A percentile compares a stretch with the other conserved stretches of the same genome.
These are phyloP conservation scores for Argopecten irradians DNA, from an alignment of 1,140 invertebrate species.

Conservation along the genomic window DNA sequence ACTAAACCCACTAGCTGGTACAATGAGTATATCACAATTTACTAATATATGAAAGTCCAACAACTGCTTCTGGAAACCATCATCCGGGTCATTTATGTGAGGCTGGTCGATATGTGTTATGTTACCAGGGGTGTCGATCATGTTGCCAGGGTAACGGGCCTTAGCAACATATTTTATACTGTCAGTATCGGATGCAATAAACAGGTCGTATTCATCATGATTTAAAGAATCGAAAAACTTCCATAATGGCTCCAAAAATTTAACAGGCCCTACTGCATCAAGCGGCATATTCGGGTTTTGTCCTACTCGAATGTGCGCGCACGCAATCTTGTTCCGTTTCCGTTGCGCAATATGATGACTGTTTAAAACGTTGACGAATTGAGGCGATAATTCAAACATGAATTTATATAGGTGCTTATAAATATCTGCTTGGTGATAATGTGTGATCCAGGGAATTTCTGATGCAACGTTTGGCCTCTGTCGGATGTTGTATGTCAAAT, in stretches of 20 bases:
- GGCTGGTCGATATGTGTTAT: conserved; percentile 32
- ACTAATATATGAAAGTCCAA: conserved; percentile 10
- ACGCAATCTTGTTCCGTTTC: neutral
- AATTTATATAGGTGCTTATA: neutral
- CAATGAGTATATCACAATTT: conserved; percentile 27
- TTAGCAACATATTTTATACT: neutral
- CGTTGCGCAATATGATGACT: neutral
- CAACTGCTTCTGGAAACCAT: conserved; percentile 23
- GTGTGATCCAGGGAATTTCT: conserved; percentile 24
- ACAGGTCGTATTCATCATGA: conserved; percentile 22
- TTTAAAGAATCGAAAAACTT: conserved; percentile 23
- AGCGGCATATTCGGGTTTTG: neutral
- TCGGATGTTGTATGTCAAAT: neutral
- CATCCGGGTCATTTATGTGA: neutral
- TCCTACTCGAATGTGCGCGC: conserved; percentile 30
- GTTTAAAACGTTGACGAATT: neutral
- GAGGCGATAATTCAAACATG: neutral
- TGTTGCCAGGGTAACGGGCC: neutral
- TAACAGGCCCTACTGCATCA: neutral
- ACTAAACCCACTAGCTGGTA: conserved; percentile 33
- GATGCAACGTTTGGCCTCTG: neutral
- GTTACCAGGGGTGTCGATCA: neutral
- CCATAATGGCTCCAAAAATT: neutral
- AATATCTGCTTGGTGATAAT: neutral
- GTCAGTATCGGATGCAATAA: conserved; percentile 29